Base-by-base conservation (phyloP, 2,113 vertebrate species). In the Odocoileus virginianus region DNA sequence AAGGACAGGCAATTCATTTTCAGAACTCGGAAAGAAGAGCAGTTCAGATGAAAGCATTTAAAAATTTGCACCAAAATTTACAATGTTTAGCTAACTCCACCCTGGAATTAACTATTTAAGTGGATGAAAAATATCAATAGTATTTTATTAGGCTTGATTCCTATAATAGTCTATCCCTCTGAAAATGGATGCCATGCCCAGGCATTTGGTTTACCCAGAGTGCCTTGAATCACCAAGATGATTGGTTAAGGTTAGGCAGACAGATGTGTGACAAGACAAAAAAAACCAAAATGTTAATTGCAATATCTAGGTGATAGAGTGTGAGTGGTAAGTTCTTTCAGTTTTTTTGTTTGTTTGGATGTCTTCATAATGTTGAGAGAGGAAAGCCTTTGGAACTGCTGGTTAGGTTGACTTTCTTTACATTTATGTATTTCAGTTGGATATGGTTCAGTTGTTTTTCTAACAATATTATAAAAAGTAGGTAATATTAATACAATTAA, bases 1-100 rank as follows among this genome's bases (percentile, higher is more conserved):
- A 85, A 96, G 89, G 43, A 43, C 40, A 82, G 61, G 40, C 19
- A 76, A 25, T 92, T 81, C 30, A 58, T 82, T 95, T 91, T 95
- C n/a, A 91, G 82, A 93, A 86, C 78, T 85, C 86, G 89, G 57
- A 85, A 94, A 89, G 64, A 87, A 54, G 52, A 91, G 21, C 57
- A 58, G 40, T 67, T 94, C 12, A 88, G 45, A 58, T 61, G 76
- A 91, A 61, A 87, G 30, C 47, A 43, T 58, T 86, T 71, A 86
- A 33, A 64, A 40, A 33, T 84, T 58, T 16, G 36, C 78, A 58
- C 54, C 36, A 74, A 28, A 58, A 47, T 93, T 71, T 88, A 52
- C 57, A 91, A 13, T 58, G 27, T 71, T 79, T 83, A 54, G 47
- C 43, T 79, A 36, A 27, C 17, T 88, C 64, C 55, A 52, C 57